A percentile compares a stretch with the other conserved stretches of the same genome.
These are phyloP conservation scores for Gallinago stenura DNA, from an alignment of 2,797 vertebrate genomes.

Conservation along the genomic window DNA sequence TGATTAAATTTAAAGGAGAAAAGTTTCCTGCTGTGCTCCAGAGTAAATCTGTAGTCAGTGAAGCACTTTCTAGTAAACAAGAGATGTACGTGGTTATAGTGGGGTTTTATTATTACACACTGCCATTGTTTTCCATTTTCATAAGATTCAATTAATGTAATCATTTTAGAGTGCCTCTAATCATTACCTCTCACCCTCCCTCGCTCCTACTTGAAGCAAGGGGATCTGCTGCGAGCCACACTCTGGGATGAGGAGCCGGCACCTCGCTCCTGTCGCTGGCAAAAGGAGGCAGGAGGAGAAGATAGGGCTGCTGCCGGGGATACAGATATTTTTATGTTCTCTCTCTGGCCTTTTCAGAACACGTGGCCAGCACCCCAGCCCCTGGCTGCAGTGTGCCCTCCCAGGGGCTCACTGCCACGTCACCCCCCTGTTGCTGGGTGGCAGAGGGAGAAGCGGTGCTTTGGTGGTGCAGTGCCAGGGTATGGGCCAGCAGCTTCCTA, in stretches of 20 bases:
- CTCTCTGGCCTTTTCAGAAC: background rate
- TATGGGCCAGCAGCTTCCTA: accelerated
- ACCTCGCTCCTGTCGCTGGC: background rate
- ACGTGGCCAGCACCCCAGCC: accelerated
- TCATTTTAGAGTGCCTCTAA: conserved; percentile 62
- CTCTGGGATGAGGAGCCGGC: background rate
- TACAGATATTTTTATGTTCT: background rate
- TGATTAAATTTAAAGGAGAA: conserved; percentile 64
- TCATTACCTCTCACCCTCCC: conserved; percentile 29
- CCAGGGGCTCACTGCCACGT: background rate
- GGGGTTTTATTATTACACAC: conserved; percentile 37
- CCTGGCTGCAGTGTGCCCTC: background rate
- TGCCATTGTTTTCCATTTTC: conserved; percentile 60
- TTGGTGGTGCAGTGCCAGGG: no score
- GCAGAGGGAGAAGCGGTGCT: background rate
- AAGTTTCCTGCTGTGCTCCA: conserved; percentile 56
- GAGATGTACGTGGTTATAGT: background rate
- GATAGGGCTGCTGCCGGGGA: background rate
- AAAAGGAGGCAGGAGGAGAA: background rate
- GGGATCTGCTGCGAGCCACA: background rate
- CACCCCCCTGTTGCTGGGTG: background rate
- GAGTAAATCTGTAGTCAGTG: conserved; percentile 37
- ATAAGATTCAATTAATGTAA: conserved; percentile 59
- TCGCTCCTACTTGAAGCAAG: background rate
- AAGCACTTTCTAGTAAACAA: conserved; percentile 47